Evolutionary conservation across 1,140 invertebrate species (phyloP), one percentile per base, ranked within the genome.

Genomic region (Cydia pomonella): DNA sequence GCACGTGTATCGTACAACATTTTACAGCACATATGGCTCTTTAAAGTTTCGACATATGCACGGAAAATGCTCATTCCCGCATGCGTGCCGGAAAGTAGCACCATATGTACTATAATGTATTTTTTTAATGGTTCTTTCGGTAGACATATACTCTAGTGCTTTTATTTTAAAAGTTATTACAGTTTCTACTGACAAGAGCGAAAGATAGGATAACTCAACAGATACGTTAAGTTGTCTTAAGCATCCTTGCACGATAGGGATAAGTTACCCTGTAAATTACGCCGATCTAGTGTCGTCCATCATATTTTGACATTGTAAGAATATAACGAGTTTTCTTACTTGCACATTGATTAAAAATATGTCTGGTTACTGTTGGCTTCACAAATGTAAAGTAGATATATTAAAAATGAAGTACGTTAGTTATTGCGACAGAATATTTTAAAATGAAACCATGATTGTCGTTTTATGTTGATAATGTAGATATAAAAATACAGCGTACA

Each of bases 141-240:
- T n/a, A n/a, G n/a, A n/a, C n/a, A n/a, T n/a, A n/a, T n/a, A n/a
- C n/a, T n/a, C n/a, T n/a, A n/a, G n/a, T n/a, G n/a, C n/a, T n/a
- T 12, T 16, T 23, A 59, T 2, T 21, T 12, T 59, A 10, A 12
- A 59, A 59, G 53, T 59, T 21, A 59, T 59, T 23, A 59, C 53
- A 59, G 10, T 23, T 23, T 59, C 3, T 23, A 59, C 21, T 10
- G 53, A 23, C 10, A 23, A 23, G 7, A 23, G 6, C 21, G 6
- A 23, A 53, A 59, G 53, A 59, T 16, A 44, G 41, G 41, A 16
- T 59, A 59, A 59, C 53, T 23, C 18, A 23, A 23, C 18, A 59
- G 53, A 59, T 23, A 59, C 53, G 53, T 59, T 12, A 59, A 7
- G 18, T 59, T 59, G 53, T 59, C 53, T n/a, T 59, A 59, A 59